Percentiles rank a stretch among this genome's conserved stretches.
These are phyloP conservation scores for Zaprionus inermis DNA, from an alignment of 1,140 invertebrate species.

Conservation along the genomic window DNA sequence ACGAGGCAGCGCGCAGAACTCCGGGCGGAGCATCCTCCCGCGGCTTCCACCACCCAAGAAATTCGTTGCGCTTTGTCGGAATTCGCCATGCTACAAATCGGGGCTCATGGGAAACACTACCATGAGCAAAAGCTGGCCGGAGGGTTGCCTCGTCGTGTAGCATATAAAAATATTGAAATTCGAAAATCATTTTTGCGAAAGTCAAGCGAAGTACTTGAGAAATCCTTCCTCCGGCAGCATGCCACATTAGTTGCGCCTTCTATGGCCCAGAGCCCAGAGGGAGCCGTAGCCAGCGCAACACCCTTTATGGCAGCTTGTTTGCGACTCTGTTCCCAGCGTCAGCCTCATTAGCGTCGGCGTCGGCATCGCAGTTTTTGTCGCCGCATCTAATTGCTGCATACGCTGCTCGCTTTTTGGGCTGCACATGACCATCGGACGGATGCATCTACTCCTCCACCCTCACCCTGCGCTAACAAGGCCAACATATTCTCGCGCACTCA, in stretches of 20 bases:
- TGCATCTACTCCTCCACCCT: conserved; percentile 12
- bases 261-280: background rate
- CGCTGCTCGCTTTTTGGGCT: conserved; percentile 43
- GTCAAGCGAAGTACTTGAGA: conserved; percentile 56
- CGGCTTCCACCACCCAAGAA: conserved; percentile 58
- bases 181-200: conserved; percentile 73
- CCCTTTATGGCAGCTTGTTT: conserved; percentile 50
- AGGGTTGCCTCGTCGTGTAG: conserved; percentile 32
- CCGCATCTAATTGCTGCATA: conserved; percentile 81
- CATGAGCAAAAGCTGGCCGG: conserved; percentile 7
- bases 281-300: conserved; percentile 4
- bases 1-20: conserved; percentile 6
- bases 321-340: conserved; percentile 59
- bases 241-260: conserved; percentile 59
- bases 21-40: conserved; percentile 4
- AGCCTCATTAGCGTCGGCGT: conserved; percentile 69
- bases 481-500: conserved; percentile 75
- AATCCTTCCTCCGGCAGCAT: conserved; percentile 28
- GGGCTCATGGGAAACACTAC: conserved; percentile 69
- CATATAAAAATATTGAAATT: conserved; percentile 75
- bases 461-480: conserved; percentile 72
- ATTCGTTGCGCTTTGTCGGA: conserved; percentile 77
- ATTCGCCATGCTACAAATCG: conserved; percentile 74
- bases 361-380: conserved; percentile 57
- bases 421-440: conserved; percentile 7